Percentiles rank a stretch among this genome's conserved stretches.
phyloP scores from a whole-genome alignment of 2,113 vertebrate genomes.

The Isurus oxyrinchus region DNA sequence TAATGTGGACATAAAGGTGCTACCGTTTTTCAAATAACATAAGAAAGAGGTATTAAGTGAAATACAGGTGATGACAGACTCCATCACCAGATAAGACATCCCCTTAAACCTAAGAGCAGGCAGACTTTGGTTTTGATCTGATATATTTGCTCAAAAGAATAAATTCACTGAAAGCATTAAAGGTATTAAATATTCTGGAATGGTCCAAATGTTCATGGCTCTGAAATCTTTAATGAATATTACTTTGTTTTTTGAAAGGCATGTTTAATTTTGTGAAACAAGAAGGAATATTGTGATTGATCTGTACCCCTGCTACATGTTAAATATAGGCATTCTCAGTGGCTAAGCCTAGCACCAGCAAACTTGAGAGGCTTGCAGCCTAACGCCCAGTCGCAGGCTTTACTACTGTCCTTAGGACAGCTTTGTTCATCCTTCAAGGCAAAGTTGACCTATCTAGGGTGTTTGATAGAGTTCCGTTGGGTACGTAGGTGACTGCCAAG shows the following conservation, averaged over 20 bases:
- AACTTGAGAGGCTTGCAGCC: neutral
- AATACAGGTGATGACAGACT: neutral
- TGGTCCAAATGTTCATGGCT: neutral
- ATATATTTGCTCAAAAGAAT: neutral
- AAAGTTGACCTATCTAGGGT: no score
- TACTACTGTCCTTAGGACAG: neutral
- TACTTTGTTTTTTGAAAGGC: neutral
- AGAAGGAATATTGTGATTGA: neutral
- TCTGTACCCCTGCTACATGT: neutral
- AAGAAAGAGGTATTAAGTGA: neutral
- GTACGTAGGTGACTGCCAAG: no score
- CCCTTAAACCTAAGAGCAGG: neutral
- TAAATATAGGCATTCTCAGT: neutral
- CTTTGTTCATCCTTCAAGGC: no score
- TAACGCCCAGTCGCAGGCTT: neutral
- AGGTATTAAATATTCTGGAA: neutral
- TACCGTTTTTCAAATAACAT: neutral
- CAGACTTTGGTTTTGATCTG: neutral
- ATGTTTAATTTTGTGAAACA: neutral
- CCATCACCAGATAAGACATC: neutral
- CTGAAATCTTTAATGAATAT: neutral
- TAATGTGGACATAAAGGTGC: neutral
- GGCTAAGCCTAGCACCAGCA: neutral
- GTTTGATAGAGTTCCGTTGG: no score
- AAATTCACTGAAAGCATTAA: neutral